Conservation (phyloP, 2,113 vertebrate species). For the Vicugna pacos region DNA sequence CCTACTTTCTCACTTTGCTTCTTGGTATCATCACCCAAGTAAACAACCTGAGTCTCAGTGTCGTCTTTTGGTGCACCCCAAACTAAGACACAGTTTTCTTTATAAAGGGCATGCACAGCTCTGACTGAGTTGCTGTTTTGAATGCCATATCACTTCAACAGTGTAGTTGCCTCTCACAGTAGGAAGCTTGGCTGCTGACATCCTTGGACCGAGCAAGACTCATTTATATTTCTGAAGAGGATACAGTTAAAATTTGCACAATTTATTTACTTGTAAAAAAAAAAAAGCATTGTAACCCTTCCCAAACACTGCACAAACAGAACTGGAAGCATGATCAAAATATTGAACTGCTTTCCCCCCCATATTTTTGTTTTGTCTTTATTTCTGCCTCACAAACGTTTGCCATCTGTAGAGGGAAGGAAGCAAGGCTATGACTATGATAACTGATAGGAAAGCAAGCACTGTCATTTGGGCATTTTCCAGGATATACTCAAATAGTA, state of each 20-base stretch:
- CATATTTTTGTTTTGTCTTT: neutral
- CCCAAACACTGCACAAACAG: neutral
- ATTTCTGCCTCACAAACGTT: neutral
- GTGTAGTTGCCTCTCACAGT: neutral
- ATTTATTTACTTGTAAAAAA: neutral
- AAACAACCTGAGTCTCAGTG: neutral
- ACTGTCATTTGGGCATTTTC: neutral
- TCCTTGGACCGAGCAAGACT: neutral
- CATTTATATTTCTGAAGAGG: neutral
- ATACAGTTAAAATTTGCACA: neutral
- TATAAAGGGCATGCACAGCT: neutral
- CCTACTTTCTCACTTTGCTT: neutral
- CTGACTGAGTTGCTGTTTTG: neutral
- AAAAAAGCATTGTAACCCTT: neutral
- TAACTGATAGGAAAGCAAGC: neutral
- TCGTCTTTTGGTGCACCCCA: neutral
- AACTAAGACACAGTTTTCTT: neutral
- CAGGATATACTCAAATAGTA: neutral
- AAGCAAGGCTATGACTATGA: neutral
- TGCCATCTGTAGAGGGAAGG: neutral
- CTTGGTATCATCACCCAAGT: neutral
- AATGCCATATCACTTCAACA: neutral
- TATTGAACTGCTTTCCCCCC: neutral
- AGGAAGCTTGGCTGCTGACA: neutral
- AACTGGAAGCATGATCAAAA: neutral